Evolutionary conservation across 2,797 vertebrate genomes (phyloP).

Genomic region (Enteromius afrohamiltoni): DNA sequence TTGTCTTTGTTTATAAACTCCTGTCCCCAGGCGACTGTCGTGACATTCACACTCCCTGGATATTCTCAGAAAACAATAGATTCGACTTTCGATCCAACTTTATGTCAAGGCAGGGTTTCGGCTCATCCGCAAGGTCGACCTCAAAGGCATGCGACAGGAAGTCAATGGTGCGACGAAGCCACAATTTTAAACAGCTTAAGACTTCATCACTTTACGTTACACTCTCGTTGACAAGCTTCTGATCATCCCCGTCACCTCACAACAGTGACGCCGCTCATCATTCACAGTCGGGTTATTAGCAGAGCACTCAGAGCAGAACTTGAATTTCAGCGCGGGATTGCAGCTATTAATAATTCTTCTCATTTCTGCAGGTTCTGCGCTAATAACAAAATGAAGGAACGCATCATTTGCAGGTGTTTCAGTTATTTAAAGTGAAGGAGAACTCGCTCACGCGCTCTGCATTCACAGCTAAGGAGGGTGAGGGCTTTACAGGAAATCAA

Average conservation of each 20-base stretch:
- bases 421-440: too few relatives aligned
- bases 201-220: conserved; percentile 30
- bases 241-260: neutral
- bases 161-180: conserved; percentile 53
- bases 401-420: too few relatives aligned
- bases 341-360: too few relatives aligned
- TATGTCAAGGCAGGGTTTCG: conserved; percentile 38
- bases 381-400: too few relatives aligned
- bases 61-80: conserved; percentile 45
- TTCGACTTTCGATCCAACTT: conserved; percentile 48
- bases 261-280: too few relatives aligned
- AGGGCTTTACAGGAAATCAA: too few relatives aligned
- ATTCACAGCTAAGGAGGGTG: too few relatives aligned
- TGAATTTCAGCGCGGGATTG: too few relatives aligned
- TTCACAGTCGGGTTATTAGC: too few relatives aligned
- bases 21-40: conserved; percentile 30
- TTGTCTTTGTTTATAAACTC: conserved; percentile 7
- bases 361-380: too few relatives aligned
- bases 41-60: conserved; percentile 19
- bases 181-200: conserved; percentile 42
- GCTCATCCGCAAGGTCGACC: conserved; percentile 41
- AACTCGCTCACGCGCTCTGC: too few relatives aligned
- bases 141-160: conserved; percentile 58
- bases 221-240: conserved; percentile 22
- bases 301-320: too few relatives aligned